Evolutionary conservation across 2,113 vertebrate genomes (phyloP).

Genomic region (Larimichthys crocea): DNA sequence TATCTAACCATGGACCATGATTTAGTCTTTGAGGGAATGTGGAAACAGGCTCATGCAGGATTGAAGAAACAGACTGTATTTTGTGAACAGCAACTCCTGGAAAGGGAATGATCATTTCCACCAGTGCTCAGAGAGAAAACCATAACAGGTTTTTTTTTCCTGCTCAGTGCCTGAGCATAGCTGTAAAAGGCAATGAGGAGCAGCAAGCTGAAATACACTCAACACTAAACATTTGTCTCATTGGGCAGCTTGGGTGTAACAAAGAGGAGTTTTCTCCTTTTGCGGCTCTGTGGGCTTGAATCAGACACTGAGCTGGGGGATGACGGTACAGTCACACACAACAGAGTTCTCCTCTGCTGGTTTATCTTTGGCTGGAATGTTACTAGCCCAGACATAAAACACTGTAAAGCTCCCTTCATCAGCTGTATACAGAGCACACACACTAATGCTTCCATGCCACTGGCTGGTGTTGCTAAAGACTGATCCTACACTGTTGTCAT

Average conservation of each 20-base stretch:
- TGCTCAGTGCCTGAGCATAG: constrained; percentile 36
- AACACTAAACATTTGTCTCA: constrained; percentile 69
- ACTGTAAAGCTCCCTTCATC: not conserved
- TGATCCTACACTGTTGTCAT: not conserved
- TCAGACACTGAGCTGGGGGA: constrained; percentile 18
- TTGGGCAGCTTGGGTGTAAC: constrained; percentile 57
- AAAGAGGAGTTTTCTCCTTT: constrained; percentile 72
- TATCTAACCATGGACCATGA: not conserved
- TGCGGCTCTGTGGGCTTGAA: constrained; percentile 63
- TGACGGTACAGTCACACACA: not conserved
- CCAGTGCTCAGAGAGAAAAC: constrained; percentile 31
- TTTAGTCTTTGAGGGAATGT: constrained; percentile 4
- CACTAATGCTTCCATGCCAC: not conserved
- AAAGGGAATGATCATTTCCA: constrained; percentile 57
- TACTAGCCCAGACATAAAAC: constrained; percentile 34
- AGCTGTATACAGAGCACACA: not conserved
- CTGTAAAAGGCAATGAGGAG: constrained; percentile 84
- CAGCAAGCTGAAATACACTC: constrained; percentile 36
- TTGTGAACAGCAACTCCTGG: constrained; percentile 51
- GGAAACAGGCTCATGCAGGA: constrained; percentile 4
- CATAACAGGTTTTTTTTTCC: constrained; percentile 55
- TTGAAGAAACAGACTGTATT: not conserved
- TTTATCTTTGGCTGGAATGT: constrained; percentile 59
- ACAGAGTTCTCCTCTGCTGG: constrained; percentile 18
- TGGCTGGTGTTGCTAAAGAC: not conserved